Conservation (phyloP, 1,140 invertebrate species). For the Drosophila mauritiana region DNA sequence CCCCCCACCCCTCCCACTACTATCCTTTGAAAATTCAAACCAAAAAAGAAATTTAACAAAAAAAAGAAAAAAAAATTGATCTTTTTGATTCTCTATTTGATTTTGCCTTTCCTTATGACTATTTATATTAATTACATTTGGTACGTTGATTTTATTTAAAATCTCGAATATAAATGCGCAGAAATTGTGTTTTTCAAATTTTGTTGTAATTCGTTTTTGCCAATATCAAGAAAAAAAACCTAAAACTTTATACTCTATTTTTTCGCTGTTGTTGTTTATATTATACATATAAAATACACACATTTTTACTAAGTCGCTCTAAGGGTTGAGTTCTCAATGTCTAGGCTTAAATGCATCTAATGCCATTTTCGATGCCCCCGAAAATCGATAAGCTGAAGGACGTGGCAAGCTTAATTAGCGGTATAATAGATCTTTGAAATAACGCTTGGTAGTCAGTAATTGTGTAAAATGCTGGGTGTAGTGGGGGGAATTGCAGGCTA, state of each 20-base stretch:
- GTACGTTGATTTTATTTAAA: constrained; percentile 42
- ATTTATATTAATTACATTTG: constrained; percentile 45
- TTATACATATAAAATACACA: constrained; percentile 39
- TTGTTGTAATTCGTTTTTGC: constrained; percentile 82
- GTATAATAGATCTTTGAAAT: constrained; percentile 11
- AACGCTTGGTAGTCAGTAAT: constrained; percentile 38
- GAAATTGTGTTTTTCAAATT: constrained; percentile 84
- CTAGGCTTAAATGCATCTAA: constrained; percentile 24
- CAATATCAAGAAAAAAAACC: constrained; percentile 25
- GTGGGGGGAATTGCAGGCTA: constrained; percentile 21
- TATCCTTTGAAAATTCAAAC: constrained; percentile 11
- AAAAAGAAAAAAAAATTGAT: background rate
- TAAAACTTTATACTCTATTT: constrained; percentile 47
- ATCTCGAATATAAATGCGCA: constrained; percentile 50
- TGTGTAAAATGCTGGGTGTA: constrained; percentile 31
- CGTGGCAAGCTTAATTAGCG: constrained; percentile 34
- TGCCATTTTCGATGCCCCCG: constrained; percentile 28
- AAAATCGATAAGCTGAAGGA: constrained; percentile 29
- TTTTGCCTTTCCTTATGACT: constrained; percentile 27
- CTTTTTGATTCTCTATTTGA: constrained; percentile 29
- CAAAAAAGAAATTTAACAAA: background rate
- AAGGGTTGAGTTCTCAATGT: constrained; percentile 51
- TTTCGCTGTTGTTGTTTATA: constrained; percentile 44
- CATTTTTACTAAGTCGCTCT: constrained; percentile 57
- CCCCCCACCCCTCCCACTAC: constrained; percentile 5